phyloP scores from a whole-genome alignment of 2,797 vertebrate species.

The Lacerta viridis region DNA sequence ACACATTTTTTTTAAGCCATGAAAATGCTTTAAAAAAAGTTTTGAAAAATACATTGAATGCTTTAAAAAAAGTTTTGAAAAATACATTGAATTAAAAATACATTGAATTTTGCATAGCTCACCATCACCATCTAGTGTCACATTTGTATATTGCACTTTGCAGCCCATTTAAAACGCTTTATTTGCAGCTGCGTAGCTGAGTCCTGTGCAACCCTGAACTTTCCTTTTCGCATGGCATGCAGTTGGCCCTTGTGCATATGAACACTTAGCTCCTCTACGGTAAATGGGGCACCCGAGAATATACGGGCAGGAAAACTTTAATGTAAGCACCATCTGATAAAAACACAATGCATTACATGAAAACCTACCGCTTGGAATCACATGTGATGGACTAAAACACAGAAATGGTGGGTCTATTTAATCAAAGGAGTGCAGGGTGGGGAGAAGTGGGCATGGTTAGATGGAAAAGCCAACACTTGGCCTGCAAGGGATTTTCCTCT shows the following conservation, averaged over 20 bases:
- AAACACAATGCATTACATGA: not conserved
- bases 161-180: no score
- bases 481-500: conserved; percentile 2
- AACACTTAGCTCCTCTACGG: not conserved
- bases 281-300: not conserved
- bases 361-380: not conserved
- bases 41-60: no score
- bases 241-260: not conserved
- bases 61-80: no score
- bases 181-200: no score
- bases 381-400: not conserved
- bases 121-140: no score
- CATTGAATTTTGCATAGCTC: no score
- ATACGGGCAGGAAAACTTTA: not conserved
- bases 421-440: not conserved
- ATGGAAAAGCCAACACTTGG: not conserved
- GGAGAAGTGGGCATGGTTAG: not conserved
- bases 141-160: no score
- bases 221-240: not conserved
- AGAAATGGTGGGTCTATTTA: not conserved
- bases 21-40: no score
- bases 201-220: not conserved
- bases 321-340: not conserved
- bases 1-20: no score
- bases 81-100: no score